Base-by-base conservation (phyloP, 2,113 vertebrate genomes). In the Talpa occidentalis region DNA sequence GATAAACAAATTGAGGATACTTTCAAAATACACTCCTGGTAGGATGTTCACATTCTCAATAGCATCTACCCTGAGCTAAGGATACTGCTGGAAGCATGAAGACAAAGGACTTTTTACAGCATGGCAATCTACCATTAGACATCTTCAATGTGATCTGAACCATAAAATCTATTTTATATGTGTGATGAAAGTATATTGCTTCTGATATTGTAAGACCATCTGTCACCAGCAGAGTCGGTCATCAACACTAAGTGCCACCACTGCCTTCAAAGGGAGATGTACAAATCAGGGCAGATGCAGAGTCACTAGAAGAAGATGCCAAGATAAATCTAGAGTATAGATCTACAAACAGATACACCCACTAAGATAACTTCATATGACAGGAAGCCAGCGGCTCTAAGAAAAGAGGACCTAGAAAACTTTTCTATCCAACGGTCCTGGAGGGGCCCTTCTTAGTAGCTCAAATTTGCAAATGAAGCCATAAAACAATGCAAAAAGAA, bases 241-340 rank as follows among this genome's bases (percentile, higher is more conserved):
- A 96, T 47, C 49, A 88, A 42, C n/a, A 81, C n/a, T 6, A 37
- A 8, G 64, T 93, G 84, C 70, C 64, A 81, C 56, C 70, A 26
- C 40, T 78, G 78, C 62, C 94, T 95, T 76, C 80, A 88, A 81
- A 93, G 77, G 64, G 44, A 91, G 37, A 60, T 32, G 49, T 59
- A 80, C 92, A 96, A 97, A 97, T 95, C 97, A 97, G 24, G 49
- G 91, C 87, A 88, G 83, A 80, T n/a, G 80, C 95, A 96, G 96
- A 92, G 1, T 78, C 6, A 30, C 56, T 24, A 40, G 30, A 90
- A 89, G 28, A 66, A 67, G 42, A 26, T 35, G 73, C 66, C 90
- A 90, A 96, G 83, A 84, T 85, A 93, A 96, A 79, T 30, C 40
- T 62, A 44, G 64, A 66, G 47, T 35, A 74, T 6, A 52, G 42